Conservation (phyloP, 2,113 vertebrate genomes). For the Setophaga petechia region DNA sequence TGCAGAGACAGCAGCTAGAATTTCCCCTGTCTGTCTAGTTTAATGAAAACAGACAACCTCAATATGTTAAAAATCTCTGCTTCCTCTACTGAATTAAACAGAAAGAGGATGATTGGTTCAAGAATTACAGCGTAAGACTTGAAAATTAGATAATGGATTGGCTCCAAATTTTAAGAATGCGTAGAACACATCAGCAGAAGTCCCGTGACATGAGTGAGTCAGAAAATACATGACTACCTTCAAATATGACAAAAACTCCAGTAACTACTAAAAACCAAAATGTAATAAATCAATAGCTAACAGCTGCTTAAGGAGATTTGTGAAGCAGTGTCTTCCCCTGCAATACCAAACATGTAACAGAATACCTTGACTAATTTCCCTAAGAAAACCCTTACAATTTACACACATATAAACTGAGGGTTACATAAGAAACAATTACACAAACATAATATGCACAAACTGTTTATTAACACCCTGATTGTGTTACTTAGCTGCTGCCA, state of each 20-base stretch:
- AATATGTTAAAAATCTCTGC: not conserved
- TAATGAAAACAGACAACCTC: not conserved
- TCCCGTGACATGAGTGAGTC: not conserved
- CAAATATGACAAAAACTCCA: not conserved
- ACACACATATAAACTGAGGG: not conserved
- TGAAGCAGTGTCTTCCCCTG: not conserved
- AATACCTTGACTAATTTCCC: not conserved
- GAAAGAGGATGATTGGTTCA: not conserved
- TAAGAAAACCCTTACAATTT: not conserved
- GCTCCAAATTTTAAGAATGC: not conserved
- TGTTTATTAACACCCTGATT: not conserved
- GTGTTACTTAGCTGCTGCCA: not conserved
- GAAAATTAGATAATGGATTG: not conserved
- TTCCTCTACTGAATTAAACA: not conserved
- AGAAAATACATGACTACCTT: not conserved
- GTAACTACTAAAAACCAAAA: not conserved
- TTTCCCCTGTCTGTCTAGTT: not conserved
- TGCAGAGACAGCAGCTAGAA: not conserved
- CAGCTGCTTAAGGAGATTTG: not conserved
- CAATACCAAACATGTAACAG: not conserved
- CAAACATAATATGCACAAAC: not conserved
- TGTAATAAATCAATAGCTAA: not conserved
- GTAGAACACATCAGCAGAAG: not conserved
- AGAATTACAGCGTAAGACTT: not conserved
- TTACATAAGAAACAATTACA: not conserved